Percentiles rank a stretch among this genome's conserved stretches.
Conservation (phyloP, 2,888 invertebrate species). For the Nysson spinosus region DNA sequence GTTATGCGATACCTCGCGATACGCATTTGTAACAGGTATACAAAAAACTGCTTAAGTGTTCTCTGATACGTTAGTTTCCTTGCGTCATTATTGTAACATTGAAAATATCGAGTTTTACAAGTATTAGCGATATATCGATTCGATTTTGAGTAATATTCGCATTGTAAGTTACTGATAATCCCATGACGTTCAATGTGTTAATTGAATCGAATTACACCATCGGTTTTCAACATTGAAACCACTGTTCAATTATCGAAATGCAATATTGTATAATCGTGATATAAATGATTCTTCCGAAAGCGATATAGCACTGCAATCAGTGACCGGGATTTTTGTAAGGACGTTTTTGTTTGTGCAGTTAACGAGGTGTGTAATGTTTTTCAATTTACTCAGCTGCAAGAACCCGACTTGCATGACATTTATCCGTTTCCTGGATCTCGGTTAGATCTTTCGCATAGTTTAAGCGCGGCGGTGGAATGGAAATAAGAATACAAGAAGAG, state of each 20-base stretch:
- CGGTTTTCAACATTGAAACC: not conserved
- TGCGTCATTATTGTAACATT: too few relatives aligned
- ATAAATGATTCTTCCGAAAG: conserved; percentile 8
- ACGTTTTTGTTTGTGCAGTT: conserved; percentile 26
- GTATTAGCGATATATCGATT: too few relatives aligned
- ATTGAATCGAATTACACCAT: not conserved
- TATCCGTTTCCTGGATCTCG: conserved; percentile 37
- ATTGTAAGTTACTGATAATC: too few relatives aligned
- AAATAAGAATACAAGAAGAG: conserved; percentile 44
- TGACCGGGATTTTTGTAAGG: conserved; percentile 17
- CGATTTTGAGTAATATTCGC: too few relatives aligned
- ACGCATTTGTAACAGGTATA: too few relatives aligned
- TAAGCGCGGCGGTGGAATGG: conserved; percentile 18
- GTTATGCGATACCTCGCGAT: too few relatives aligned
- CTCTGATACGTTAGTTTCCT: too few relatives aligned
- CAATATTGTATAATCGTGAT: not conserved
- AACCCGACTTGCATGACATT: conserved; percentile 41
- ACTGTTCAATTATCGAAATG: not conserved
- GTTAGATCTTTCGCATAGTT: conserved; percentile 19
- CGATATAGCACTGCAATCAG: not conserved
- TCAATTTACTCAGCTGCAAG: conserved; percentile 22
- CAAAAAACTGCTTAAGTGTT: too few relatives aligned
- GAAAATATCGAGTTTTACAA: too few relatives aligned
- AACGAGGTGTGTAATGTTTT: conserved; percentile 35
- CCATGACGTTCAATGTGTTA: too few relatives aligned